Percentiles rank a stretch among this genome's conserved stretches.
Conservation (phyloP, 2,113 vertebrate species). For the Nothocercus nigrocapillus region DNA sequence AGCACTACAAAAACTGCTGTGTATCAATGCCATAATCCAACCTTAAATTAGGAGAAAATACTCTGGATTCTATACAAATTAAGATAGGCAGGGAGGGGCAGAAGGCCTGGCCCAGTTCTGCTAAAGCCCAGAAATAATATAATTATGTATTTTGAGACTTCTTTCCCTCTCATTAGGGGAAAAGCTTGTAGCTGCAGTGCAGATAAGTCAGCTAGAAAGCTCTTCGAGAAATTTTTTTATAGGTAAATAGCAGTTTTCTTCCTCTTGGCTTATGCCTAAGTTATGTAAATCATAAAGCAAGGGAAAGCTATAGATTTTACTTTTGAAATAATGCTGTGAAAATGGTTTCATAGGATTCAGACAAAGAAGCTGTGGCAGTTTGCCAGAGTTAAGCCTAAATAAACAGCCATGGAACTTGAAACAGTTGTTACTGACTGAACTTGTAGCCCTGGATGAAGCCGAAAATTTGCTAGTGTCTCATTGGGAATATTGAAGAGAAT, state of each 20-base stretch:
- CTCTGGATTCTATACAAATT: accelerated
- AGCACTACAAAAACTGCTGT: background rate
- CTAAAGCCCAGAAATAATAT: accelerated
- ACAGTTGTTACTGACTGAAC: slow-evolving; percentile 53
- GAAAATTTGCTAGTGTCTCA: slow-evolving; percentile 44
- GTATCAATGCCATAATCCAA: accelerated
- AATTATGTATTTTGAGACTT: background rate
- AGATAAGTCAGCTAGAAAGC: background rate
- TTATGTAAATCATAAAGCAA: background rate
- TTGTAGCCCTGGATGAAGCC: slow-evolving; percentile 53
- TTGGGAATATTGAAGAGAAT: slow-evolving; percentile 33
- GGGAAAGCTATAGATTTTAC: background rate
- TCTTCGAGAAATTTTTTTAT: background rate
- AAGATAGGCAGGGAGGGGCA: background rate
- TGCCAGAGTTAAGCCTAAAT: slow-evolving; percentile 36
- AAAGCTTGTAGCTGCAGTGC: background rate
- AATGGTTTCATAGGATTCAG: slow-evolving; percentile 22
- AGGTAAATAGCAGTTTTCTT: background rate
- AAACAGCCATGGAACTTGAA: slow-evolving; percentile 57
- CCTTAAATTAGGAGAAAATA: accelerated
- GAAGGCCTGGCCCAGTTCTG: background rate
- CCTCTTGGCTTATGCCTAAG: background rate
- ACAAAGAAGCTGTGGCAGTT: background rate
- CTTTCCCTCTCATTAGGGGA: background rate
- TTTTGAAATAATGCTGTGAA: background rate